Percentiles rank a stretch among this genome's conserved stretches.
Conservation (phyloP, 2,113 vertebrate species). For the Struthio camelus region DNA sequence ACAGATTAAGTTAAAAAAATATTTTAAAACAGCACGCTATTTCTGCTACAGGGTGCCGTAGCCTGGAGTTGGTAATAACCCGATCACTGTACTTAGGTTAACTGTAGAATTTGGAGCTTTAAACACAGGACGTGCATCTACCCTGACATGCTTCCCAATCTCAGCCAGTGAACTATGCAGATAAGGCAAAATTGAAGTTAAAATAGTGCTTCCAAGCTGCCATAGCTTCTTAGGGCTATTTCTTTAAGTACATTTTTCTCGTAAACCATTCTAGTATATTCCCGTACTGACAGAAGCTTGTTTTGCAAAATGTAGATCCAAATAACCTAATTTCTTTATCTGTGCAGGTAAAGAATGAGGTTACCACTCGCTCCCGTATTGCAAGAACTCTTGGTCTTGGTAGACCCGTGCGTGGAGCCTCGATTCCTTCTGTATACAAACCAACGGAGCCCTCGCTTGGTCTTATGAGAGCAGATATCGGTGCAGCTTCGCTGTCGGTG, state of each 20-base stretch:
- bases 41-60: not conserved
- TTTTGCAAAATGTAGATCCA: not conserved
- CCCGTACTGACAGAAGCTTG: not conserved
- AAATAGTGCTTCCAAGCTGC: not conserved
- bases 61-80: not conserved
- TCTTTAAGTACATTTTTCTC: not conserved
- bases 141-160: not conserved
- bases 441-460: conserved; percentile 83
- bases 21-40: not conserved
- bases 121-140: not conserved
- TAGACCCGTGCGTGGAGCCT: conserved; percentile 77
- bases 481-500: conserved; percentile 91
- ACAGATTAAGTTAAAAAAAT: too few relatives aligned
- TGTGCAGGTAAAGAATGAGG: conserved; percentile 70
- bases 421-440: conserved; percentile 84
- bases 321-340: not conserved
- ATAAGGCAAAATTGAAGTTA: not conserved
- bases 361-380: conserved; percentile 84
- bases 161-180: not conserved
- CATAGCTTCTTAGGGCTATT: not conserved
- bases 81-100: not conserved
- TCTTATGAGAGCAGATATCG: conserved; percentile 91
- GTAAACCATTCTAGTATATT: not conserved
- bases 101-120: not conserved
- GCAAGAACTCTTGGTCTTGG: conserved; percentile 85